Conservation (phyloP, 1,140 invertebrate species). For the Bombus picipes region DNA sequence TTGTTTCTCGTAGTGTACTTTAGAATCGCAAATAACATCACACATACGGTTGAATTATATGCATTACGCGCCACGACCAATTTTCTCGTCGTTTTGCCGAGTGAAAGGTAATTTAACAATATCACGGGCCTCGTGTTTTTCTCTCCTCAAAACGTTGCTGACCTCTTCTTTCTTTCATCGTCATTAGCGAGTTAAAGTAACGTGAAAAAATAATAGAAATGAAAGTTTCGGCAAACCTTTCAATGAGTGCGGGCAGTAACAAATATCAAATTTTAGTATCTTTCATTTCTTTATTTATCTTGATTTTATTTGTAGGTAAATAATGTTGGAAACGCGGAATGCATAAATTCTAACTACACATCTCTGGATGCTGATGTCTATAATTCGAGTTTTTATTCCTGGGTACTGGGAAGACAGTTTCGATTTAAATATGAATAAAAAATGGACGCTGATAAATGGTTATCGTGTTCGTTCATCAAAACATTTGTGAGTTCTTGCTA, state of each 20-base stretch:
- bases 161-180: not conserved
- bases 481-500: not conserved
- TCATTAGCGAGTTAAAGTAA: not conserved
- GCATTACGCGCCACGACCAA: constrained; percentile 42
- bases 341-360: not conserved
- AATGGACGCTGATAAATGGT: not conserved
- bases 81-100: constrained; percentile 45
- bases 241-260: not conserved
- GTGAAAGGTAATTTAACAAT: constrained; percentile 73
- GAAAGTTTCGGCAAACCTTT: not conserved
- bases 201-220: not conserved
- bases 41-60: not conserved
- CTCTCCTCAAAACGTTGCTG: not conserved
- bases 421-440: not conserved
- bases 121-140: constrained; percentile 59
- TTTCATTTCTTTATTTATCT: not conserved
- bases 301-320: not conserved
- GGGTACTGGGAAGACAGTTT: not conserved
- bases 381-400: not conserved
- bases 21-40: constrained; percentile 1
- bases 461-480: not conserved
- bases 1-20: not conserved
- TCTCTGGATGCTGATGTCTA: not conserved
- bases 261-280: not conserved
- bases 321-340: not conserved